These are phyloP conservation scores for Sebastes diaconus DNA, from an alignment of 2,797 vertebrate genomes.

Conservation along the genomic window DNA sequence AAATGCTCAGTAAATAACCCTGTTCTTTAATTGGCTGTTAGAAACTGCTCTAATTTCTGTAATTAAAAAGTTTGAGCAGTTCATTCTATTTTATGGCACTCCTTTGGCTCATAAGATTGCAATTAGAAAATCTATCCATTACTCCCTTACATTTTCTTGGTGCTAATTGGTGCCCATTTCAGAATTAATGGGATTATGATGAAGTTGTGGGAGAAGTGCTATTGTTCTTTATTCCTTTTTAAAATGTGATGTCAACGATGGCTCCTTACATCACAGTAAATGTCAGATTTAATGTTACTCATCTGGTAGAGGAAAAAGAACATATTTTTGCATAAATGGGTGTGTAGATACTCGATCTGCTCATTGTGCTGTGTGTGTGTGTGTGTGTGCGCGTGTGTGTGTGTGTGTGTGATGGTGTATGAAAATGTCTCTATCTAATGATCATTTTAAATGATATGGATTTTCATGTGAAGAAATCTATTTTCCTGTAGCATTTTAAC, in stretches of 20 bases:
- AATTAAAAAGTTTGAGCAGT: constrained; percentile 75
- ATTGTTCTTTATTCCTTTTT: constrained; percentile 45
- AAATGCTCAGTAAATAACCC: constrained; percentile 57
- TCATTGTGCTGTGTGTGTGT: constrained; percentile 1
- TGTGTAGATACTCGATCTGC: neutral
- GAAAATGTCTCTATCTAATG: neutral
- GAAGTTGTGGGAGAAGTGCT: constrained; percentile 58
- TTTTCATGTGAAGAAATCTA: neutral
- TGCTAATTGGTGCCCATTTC: constrained; percentile 76
- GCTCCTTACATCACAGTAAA: constrained; percentile 43
- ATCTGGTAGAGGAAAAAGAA: constrained; percentile 1
- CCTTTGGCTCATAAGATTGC: constrained; percentile 60
- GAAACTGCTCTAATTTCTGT: constrained; percentile 65
- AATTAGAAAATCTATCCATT: constrained; percentile 72
- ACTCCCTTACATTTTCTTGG: constrained; percentile 54
- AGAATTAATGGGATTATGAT: constrained; percentile 74
- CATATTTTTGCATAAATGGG: constrained; percentile 7
- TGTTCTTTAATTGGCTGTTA: constrained; percentile 65
- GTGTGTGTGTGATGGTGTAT: neutral
- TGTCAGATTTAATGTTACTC: constrained; percentile 39
- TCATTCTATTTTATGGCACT: constrained; percentile 66
- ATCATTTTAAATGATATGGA: neutral
- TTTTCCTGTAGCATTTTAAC: neutral
- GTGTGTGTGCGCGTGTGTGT: neutral
- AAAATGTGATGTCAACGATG: constrained; percentile 45